A percentile compares a stretch with the other conserved stretches of the same genome.
These are phyloP conservation scores for Mizuhopecten yessoensis DNA, from an alignment of 1,140 invertebrate genomes.

Conservation along the genomic window DNA sequence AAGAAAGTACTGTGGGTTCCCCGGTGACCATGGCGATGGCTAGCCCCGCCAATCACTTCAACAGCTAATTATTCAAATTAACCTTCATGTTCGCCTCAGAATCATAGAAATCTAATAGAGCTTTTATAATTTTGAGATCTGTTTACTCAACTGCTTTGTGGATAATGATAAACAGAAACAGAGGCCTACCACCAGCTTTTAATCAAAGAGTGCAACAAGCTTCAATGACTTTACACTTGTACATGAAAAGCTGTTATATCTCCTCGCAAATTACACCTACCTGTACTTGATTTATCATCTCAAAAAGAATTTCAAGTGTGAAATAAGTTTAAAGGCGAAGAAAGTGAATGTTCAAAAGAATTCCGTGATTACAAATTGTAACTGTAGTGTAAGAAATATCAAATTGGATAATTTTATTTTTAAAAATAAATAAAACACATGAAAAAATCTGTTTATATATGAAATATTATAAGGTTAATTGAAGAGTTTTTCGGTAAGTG, in stretches of 20 bases:
- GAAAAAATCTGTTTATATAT: not conserved
- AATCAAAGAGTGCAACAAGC: slow-evolving; percentile 20
- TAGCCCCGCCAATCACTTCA: slow-evolving; percentile 23
- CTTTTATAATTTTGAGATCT: slow-evolving; percentile 35
- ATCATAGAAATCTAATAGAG: slow-evolving; percentile 35
- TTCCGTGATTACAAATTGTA: not conserved
- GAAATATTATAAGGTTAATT: not conserved
- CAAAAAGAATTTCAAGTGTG: not conserved
- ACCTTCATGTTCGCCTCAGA: slow-evolving; percentile 20
- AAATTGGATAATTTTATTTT: not conserved
- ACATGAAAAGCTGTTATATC: slow-evolving; percentile 19
- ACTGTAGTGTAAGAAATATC: not conserved
- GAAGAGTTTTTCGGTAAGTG: not conserved
- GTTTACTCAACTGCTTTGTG: slow-evolving; percentile 31
- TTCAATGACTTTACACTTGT: slow-evolving; percentile 11
- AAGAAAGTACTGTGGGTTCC: slow-evolving; percentile 29
- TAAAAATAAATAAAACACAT: not conserved
- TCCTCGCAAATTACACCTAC: not conserved
- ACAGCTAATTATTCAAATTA: slow-evolving; percentile 40
- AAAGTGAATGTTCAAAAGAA: not conserved
- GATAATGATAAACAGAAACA: slow-evolving; percentile 13
- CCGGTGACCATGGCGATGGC: slow-evolving; percentile 13
- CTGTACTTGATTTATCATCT: not conserved
- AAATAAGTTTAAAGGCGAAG: not conserved
- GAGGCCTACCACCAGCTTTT: not conserved